These are phyloP conservation scores for Latrodectus hesperus DNA, from an alignment of 2,888 invertebrate genomes.

Conservation along the genomic window DNA sequence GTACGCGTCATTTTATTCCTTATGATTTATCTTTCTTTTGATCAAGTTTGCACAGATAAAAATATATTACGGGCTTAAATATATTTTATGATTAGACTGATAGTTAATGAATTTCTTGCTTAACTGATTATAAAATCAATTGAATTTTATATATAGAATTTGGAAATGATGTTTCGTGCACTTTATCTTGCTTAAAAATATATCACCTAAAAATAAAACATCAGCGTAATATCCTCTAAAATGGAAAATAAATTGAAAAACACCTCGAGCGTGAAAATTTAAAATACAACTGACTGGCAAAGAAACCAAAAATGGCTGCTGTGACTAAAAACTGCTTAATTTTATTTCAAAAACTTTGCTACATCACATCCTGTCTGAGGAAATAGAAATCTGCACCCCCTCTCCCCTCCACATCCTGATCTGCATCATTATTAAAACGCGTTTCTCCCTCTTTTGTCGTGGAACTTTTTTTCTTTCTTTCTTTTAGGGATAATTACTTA, in stretches of 20 bases:
- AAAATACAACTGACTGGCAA: background rate
- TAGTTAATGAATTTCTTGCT: no score
- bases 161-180: no score
- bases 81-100: no score
- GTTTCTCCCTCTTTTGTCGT: constrained; percentile 42
- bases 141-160: no score
- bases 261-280: background rate
- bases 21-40: no score
- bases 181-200: no score
- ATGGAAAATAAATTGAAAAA: background rate
- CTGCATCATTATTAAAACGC: constrained; percentile 48
- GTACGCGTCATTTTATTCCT: no score
- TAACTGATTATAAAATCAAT: no score
- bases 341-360: background rate
- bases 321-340: background rate
- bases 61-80: no score
- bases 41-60: no score
- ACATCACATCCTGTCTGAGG: constrained; percentile 8
- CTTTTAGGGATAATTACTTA: constrained; percentile 58
- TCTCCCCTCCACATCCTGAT: background rate
- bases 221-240: background rate
- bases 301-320: constrained; percentile 40
- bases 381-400: constrained; percentile 38
- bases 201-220: no score
- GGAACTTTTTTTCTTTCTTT: constrained; percentile 14